Evolutionary conservation across 1,140 invertebrate species (phyloP), one percentile per base, ranked within the genome.

Genomic region (Gryon sp.): DNA sequence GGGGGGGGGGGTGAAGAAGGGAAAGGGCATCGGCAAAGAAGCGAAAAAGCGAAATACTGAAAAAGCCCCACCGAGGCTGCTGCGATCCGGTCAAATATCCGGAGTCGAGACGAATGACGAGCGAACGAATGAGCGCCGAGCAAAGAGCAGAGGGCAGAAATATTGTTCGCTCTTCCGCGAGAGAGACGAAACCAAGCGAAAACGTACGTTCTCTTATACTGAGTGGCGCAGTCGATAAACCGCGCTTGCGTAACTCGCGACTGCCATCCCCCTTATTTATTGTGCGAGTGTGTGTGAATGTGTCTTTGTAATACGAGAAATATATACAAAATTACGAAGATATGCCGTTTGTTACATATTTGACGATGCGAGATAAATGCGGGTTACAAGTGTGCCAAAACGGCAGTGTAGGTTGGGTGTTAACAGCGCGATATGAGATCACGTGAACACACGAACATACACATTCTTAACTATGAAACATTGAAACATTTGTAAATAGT

Each of bases 21-120:
- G 57, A n/a, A n/a, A n/a, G n/a, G 57, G 68, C 15, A 32, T 14
- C 14, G 16, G 30, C 19, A 63, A 66, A 75, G 55, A 53, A 50
- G 50, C 14, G 62, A 69, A 53, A 26, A 22, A 69, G 65, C n/a
- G n/a, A 41, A 41, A 12, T 32, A 57, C 32, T 34, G 72, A 66
- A 75, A 81, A 74, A 73, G 32, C 53, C 24, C 60, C 66, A 8
- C 24, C 55, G 41, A 52, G 45, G 34, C 45, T 62, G 76, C 68
- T 62, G 76, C 68, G 62, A 63, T 63, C 69, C 76, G 76, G 76
- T 70, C 76, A 74, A 78, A 78, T 74, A 79, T 72, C 72, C 77
- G 77, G 77, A 72, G 59, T 52, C 66, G 76, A 78, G 70, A 66
- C 66, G 75, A 79, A 79, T 75, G 68, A 69, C 48, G 55, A 66